Base-by-base conservation (phyloP, 2,113 vertebrate species). In the Petrocephalus zakoni region DNA sequence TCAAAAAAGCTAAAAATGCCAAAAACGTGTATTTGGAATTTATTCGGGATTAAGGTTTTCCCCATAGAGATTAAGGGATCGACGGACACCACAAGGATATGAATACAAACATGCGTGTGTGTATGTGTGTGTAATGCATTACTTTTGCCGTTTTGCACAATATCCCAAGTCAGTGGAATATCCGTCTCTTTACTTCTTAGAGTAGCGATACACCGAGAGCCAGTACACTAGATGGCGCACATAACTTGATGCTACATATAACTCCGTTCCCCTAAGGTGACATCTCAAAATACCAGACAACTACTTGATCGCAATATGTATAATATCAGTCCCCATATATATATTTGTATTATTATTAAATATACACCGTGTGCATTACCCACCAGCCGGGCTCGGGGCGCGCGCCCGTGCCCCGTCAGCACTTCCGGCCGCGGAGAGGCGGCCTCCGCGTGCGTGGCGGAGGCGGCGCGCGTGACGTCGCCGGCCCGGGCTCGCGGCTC, bases 381-480 rank as follows among this genome's bases (percentile, higher is more conserved):
- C 15, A 42, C 13, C 72, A 42, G 6, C 15, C n/a, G 6, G 61
- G 8, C 58, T 61, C 58, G n/a, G n/a, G 42, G 21, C 19, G 55
- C 61, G 10, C 29, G 72, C 34, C 4, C 1, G 72, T 34, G 84
- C 51, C 11, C 25, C 42, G 51, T 89, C 85, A 88, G 89, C 87
- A 87, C 68, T 89, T 87, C 87, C 87, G 89, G 88, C 29, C 68
- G 1, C 87, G 17, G 42, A 52, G 92, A 92, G 0, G 0, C 53
- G 88, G 86, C 91, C 92, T 89, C 83, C 49, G 95, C 94, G 94
- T 95, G 95, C 91, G 91, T 93, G 92, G 95, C 95, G 94, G 89
- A 91, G 92, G 95, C 94, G 95, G 94, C 17, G 81, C 94, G 88
- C 90, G 89, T 96, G 95, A 96, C 95, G 95, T 96, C 86, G 90